Conservation (phyloP, 2,797 vertebrate species). For the Periophthalmus magnuspinnatus region DNA sequence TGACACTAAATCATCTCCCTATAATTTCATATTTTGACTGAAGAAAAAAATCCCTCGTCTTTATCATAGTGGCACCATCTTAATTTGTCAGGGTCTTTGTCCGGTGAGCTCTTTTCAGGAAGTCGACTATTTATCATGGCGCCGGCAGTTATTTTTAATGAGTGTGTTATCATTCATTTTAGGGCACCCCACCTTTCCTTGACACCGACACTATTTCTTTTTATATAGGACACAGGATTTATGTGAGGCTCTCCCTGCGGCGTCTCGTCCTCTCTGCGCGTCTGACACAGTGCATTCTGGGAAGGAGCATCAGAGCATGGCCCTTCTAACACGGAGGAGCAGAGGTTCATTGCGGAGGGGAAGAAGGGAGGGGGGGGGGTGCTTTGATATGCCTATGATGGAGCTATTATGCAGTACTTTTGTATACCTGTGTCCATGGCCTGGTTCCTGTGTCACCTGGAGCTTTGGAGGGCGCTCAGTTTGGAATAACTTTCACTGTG, state of each 20-base stretch:
- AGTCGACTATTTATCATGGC: constrained; percentile 80
- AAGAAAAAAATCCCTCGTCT: constrained; percentile 60
- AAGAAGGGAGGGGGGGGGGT: constrained; percentile 19
- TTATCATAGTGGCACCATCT: constrained; percentile 68
- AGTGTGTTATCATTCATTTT: constrained; percentile 89
- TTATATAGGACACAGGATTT: constrained; percentile 86
- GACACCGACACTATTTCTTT: constrained; percentile 86
- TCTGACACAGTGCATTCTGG: constrained; percentile 63
- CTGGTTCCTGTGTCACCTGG: constrained; percentile 15
- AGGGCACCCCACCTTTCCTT: constrained; percentile 85
- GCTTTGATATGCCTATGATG: constrained; percentile 29
- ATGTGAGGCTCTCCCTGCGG: constrained; percentile 70
- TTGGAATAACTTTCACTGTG: constrained; percentile 12
- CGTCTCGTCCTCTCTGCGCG: constrained; percentile 54
- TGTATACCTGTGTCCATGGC: not conserved
- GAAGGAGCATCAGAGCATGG: constrained; percentile 36
- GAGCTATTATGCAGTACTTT: constrained; percentile 36
- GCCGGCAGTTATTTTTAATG: constrained; percentile 85
- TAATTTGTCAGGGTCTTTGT: constrained; percentile 80
- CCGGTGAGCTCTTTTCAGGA: constrained; percentile 73
- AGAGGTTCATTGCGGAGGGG: constrained; percentile 20
- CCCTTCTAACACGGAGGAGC: constrained; percentile 24
- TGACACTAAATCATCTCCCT: constrained; percentile 34
- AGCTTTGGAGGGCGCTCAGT: constrained; percentile 21
- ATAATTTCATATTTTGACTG: constrained; percentile 60